Conservation (phyloP, 2,888 invertebrate species). For the Pyrrhia umbra region DNA sequence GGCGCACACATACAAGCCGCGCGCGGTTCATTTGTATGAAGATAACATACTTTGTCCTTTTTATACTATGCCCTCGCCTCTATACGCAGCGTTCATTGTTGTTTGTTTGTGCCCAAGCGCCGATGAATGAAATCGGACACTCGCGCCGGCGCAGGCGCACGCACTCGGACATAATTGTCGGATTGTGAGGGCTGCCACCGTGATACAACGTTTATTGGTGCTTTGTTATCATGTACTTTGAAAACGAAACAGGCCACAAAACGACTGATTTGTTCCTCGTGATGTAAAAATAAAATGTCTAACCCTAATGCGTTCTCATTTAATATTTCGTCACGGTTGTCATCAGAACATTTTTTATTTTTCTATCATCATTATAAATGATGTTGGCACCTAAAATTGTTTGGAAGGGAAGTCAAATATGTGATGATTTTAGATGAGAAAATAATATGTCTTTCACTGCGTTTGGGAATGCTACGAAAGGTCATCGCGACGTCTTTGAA, state of each 20-base stretch:
- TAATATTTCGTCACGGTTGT: conserved; percentile 54
- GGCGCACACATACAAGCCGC: no score
- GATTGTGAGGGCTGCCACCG: conserved; percentile 60
- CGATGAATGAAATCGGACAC: conserved; percentile 78
- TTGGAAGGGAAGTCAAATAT: conserved; percentile 46
- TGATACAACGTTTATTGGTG: conserved; percentile 56
- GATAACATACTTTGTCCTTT: no score
- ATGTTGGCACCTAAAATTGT: conserved; percentile 51
- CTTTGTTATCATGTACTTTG: conserved; percentile 58
- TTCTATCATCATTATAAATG: conserved; percentile 46
- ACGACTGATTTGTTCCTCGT: conserved; percentile 20
- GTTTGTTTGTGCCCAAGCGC: conserved; percentile 61
- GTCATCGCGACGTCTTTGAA: conserved; percentile 44
- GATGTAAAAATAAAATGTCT: conserved; percentile 26
- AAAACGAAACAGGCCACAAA: conserved; percentile 29
- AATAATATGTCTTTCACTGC: conserved; percentile 39
- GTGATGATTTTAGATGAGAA: conserved; percentile 41
- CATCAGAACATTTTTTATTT: conserved; percentile 51
- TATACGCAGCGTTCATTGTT: conserved; percentile 59
- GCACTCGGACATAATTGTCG: conserved; percentile 52
- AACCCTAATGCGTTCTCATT: conserved; percentile 50
- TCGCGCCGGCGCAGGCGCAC: conserved; percentile 56
- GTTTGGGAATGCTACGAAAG: conserved; percentile 39
- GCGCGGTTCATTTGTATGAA: no score
- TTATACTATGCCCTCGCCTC: no score